Evolutionary conservation across 1,140 invertebrate genomes (phyloP).

Genomic region (Drosophila bipectinata): DNA sequence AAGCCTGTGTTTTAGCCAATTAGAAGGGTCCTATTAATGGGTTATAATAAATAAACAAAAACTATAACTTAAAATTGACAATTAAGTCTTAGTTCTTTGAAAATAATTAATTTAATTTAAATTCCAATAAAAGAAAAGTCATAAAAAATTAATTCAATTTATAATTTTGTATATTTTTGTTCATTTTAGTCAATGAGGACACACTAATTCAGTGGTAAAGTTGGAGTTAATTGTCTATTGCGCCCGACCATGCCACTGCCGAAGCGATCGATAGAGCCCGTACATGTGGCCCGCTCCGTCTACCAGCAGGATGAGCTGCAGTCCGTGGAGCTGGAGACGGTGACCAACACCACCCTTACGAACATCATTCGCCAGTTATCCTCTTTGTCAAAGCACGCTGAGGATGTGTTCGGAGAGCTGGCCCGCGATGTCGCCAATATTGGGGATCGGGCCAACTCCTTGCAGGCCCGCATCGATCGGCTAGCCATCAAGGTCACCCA

Average conservation of each 20-base stretch:
- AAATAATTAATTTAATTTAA: no score
- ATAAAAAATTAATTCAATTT: not conserved
- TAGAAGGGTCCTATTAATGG: not conserved
- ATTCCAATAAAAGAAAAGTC: no score
- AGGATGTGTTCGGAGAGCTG: conserved; percentile 98
- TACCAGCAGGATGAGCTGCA: conserved; percentile 87
- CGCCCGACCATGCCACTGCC: conserved; percentile 94
- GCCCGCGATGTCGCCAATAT: conserved; percentile 93
- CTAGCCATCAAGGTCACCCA: conserved; percentile 97
- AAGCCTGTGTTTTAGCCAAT: not conserved
- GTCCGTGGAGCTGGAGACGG: conserved; percentile 97
- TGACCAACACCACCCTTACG: conserved; percentile 97
- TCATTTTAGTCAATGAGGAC: conserved; percentile 64
- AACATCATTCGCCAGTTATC: conserved; percentile 97
- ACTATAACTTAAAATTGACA: not conserved
- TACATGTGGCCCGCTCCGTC: conserved; percentile 92
- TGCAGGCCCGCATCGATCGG: conserved; percentile 96
- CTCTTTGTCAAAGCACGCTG: conserved; percentile 97
- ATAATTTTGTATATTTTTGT: not conserved
- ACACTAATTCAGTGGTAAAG: conserved; percentile 26
- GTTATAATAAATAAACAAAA: not conserved
- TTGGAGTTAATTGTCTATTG: conserved; percentile 35
- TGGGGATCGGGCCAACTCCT: conserved; percentile 92
- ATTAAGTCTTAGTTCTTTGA: no score
- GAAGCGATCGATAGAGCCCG: conserved; percentile 96